A percentile compares a stretch with the other conserved stretches of the same genome.
phyloP scores from a whole-genome alignment of 2,888 invertebrate species.

The Drosophila subsilvestris region DNA sequence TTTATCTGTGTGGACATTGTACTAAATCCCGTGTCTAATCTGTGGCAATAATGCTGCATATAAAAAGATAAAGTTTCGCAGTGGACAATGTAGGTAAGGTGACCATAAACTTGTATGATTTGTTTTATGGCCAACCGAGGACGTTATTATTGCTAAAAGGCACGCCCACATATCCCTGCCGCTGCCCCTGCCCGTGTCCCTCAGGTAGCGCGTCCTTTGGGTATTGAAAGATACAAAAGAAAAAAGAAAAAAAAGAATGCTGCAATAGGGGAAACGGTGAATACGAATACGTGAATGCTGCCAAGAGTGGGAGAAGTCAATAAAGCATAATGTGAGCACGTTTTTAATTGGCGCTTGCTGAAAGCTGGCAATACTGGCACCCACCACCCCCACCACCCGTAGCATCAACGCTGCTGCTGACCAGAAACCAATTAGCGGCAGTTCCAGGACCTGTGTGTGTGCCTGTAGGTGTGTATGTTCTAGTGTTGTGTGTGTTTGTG shows the following conservation, averaged over 20 bases:
- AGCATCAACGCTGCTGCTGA: conserved; percentile 48
- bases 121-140: conserved; percentile 80
- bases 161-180: conserved; percentile 59
- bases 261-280: conserved; percentile 13
- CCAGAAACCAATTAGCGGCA: conserved; percentile 80
- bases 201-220: conserved; percentile 37
- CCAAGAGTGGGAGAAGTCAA: conserved; percentile 59
- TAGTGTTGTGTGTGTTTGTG: conserved; percentile 11
- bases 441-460: conserved; percentile 57
- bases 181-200: conserved; percentile 4
- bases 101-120: conserved; percentile 81
- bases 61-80: conserved; percentile 78
- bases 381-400: background rate
- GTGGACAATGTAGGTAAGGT: conserved; percentile 68
- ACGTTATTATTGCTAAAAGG: conserved; percentile 79
- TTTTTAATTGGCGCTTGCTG: conserved; percentile 77
- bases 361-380: conserved; percentile 53
- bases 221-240: conserved; percentile 35
- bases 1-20: conserved; percentile 37
- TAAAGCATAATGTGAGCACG: conserved; percentile 80
- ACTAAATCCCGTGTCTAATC: conserved; percentile 81
- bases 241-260: too few relatives aligned
- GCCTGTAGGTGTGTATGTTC: conserved; percentile 15
- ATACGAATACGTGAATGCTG: background rate
- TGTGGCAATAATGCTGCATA: conserved; percentile 80